Evolutionary conservation across 2,888 invertebrate species (phyloP).

Genomic region (Tipula vernalis): DNA sequence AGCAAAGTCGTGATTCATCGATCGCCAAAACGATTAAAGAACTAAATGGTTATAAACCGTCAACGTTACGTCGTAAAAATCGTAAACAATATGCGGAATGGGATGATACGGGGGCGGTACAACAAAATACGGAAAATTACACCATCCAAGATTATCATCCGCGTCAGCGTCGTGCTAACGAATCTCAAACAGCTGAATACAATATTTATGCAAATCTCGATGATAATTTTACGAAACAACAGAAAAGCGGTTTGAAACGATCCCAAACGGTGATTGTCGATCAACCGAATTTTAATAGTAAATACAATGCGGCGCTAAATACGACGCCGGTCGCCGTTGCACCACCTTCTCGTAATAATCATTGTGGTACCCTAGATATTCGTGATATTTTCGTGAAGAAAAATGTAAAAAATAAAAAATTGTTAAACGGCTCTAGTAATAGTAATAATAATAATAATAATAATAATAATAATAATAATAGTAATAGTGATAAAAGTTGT

Average conservation of each 20-base stretch:
- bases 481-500: not conserved
- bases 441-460: conserved; percentile 13
- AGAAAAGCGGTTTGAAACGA: conserved; percentile 21
- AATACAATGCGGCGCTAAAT: conserved; percentile 10
- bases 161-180: not conserved
- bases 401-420: not conserved
- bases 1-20: conserved; percentile 29
- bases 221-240: not conserved
- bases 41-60: conserved; percentile 48
- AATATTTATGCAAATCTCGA: not conserved
- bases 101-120: conserved; percentile 29
- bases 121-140: not conserved
- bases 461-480: not conserved
- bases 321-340: not conserved
- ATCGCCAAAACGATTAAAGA: conserved; percentile 46
- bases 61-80: conserved; percentile 43
- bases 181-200: conserved; percentile 8
- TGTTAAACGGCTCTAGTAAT: conserved; percentile 12
- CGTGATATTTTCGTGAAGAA: not conserved
- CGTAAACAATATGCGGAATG: conserved; percentile 45
- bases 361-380: conserved; percentile 11
- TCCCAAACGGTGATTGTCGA: conserved; percentile 31
- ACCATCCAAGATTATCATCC: not conserved
- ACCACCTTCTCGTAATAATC: conserved; percentile 10
- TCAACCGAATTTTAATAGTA: conserved; percentile 20